Evolutionary conservation across 1,140 invertebrate species (phyloP), one percentile per base, ranked within the genome.

Genomic region (Plectrocnemia conspersa): DNA sequence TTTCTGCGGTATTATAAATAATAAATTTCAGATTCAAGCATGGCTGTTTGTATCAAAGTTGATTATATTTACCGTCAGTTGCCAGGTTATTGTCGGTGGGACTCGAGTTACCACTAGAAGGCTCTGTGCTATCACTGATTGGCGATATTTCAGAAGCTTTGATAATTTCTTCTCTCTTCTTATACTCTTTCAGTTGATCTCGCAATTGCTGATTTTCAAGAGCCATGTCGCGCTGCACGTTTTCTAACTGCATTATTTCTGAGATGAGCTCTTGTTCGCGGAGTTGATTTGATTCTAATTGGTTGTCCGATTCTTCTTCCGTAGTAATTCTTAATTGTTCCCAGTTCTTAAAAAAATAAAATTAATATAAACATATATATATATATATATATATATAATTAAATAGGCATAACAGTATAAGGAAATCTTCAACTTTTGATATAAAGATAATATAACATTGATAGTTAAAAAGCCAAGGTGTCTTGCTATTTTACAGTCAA

Each of bases 201-300:
- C 75, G 70, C 2, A 81, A 64, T 9, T 72, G 70, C 45, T 68
- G 64, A 55, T 78, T 79, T 65, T 78, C 76, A 60, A 74, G 69
- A 68, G 75, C 77, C 73, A 77, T 77, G 55, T 80, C 77, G 41
- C 71, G 71, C 45, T 77, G 75, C 36, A 76, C 74, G 63, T 73
- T 77, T 66, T 81, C 80, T 10, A 84, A 64, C 61, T 79, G 75
- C 64, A 79, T 72, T 11, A 82, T 72, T 52, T 77, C 74, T 19
- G 77, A 78, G 32, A 77, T 65, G 52, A 82, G 68, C 61, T 78
- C 73, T 58, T 77, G 76, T 44, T 80, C 76, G 9, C 72, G 61
- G 18, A 75, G 64, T 62, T 79, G 75, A 52, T 75, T 65, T 2
- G 69, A 67, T 5, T 73, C 69, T 38, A 77, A 66, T 9, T 75